phyloP scores from a whole-genome alignment of 2,113 vertebrate genomes.

The Puntigrus tetrazona region DNA sequence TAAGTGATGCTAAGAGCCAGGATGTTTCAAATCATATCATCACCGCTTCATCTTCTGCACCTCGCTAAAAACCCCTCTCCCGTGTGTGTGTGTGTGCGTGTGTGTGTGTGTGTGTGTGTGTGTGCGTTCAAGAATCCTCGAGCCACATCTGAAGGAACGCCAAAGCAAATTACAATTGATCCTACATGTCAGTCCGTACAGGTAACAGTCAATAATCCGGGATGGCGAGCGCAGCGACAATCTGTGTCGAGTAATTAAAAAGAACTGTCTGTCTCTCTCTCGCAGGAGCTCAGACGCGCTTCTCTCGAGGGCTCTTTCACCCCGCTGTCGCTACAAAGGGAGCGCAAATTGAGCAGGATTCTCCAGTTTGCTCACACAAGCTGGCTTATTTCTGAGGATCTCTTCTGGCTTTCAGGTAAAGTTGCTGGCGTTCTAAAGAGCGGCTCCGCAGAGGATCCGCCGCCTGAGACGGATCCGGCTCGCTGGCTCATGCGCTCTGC shows the following conservation, averaged over 20 bases:
- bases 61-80: too few relatives aligned
- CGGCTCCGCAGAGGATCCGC: constrained; percentile 68
- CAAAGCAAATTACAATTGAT: constrained; percentile 63
- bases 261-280: constrained; percentile 20
- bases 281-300: not conserved
- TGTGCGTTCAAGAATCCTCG: constrained; percentile 12
- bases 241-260: constrained; percentile 58
- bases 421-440: constrained; percentile 60
- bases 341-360: constrained; percentile 55
- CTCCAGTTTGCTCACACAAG: constrained; percentile 69
- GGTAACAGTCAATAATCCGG: constrained; percentile 56
- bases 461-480: constrained; percentile 93
- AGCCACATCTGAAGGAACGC: constrained; percentile 38
- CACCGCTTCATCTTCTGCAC: constrained; percentile 21
- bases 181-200: constrained; percentile 50
- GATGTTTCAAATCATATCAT: constrained; percentile 40
- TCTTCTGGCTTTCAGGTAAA: constrained; percentile 67
- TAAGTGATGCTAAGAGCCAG: constrained; percentile 42
- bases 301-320: constrained; percentile 30
- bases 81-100: constrained; percentile 14
- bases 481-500: constrained; percentile 88
- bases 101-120: not conserved
- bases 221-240: constrained; percentile 49
- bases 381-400: constrained; percentile 68
- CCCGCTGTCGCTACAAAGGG: constrained; percentile 47